Percentiles rank a stretch among this genome's conserved stretches.
These are phyloP conservation scores for Alethe diademata DNA, from an alignment of 2,113 vertebrate genomes.

Conservation along the genomic window DNA sequence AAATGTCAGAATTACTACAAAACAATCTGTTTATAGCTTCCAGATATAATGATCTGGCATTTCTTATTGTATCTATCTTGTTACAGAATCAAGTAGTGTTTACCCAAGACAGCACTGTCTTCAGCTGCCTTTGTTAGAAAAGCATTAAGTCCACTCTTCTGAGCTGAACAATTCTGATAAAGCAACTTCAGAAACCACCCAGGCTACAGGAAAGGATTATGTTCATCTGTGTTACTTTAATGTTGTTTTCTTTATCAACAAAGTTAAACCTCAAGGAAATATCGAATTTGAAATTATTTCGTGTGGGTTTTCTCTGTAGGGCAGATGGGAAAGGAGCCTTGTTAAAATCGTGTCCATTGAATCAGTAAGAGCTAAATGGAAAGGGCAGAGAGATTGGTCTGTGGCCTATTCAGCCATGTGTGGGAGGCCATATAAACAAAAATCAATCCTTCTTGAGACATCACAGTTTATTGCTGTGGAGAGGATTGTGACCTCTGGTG, in stretches of 20 bases:
- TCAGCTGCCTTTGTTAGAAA: not conserved
- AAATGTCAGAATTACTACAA: not conserved
- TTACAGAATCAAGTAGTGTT: not conserved
- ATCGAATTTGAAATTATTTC: not conserved
- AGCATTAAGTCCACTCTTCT: not conserved
- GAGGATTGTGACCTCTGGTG: conserved; percentile 43
- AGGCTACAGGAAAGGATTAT: not conserved
- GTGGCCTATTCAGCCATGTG: not conserved
- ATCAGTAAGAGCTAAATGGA: not conserved
- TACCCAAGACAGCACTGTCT: not conserved
- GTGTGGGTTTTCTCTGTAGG: not conserved
- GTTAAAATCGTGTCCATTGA: not conserved
- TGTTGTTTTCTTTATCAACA: conserved; percentile 10
- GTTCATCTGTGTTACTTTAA: not conserved
- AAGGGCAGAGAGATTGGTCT: not conserved
- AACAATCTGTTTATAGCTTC: not conserved
- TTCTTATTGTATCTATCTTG: not conserved
- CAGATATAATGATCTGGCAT: not conserved
- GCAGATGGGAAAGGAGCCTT: not conserved
- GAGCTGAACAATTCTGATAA: not conserved
- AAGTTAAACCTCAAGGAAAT: not conserved
- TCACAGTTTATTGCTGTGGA: conserved; percentile 46
- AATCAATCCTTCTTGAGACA: conserved; percentile 44
- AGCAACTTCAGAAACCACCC: not conserved
- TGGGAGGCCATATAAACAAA: conserved; percentile 24